Base-by-base conservation (phyloP, 2,797 vertebrate species). In the Sebastes vulpes region DNA sequence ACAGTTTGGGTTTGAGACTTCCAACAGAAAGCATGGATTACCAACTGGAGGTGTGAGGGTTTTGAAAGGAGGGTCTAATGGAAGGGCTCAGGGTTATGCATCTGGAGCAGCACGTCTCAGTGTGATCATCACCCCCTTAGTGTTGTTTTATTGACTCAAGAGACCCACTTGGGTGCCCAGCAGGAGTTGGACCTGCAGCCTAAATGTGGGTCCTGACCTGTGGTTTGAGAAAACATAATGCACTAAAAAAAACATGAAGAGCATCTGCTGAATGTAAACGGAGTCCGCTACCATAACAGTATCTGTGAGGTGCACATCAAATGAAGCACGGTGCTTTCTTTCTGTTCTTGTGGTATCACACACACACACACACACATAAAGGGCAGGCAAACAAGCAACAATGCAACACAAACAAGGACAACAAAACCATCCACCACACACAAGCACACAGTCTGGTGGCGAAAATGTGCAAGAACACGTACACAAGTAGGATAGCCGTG, bases 391-490 rank as follows among this genome's bases (percentile, higher is more conserved):
- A 50, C 21, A 46, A 46, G 26, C 16, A 29, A 60, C 29, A 2
- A 6, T 20, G 32, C 26, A 70, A 57, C 46, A 81, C 63, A 75
- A 63, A 75, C 32, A 76, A 70, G 12, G 68, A 46, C 32, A 66
- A 48, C 35, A 75, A 26, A 50, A 32, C 21, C 23, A 10, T 58
- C 18, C 3, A 54, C 60, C 25, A 6, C 53, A 68, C 53, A 35
- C 14, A 1, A 77, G 48, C 31, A 28, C 42, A 53, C 42, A 64
- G 35, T 75, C 58, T 23, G 31, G 23, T 28, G 58, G 42, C 9
- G n/a, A 53, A 56, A 78, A 78, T 60, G 69, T 72, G 59, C 60
- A 71, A 68, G 16, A 72, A 53, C 32, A 65, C 73, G 72, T 3
- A 59, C 32, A 74, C 4, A 11, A 18, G 28, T 23, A 32, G 6